Base-by-base conservation (phyloP, 1,140 invertebrate species). In the Sycophaga agraensis region DNA sequence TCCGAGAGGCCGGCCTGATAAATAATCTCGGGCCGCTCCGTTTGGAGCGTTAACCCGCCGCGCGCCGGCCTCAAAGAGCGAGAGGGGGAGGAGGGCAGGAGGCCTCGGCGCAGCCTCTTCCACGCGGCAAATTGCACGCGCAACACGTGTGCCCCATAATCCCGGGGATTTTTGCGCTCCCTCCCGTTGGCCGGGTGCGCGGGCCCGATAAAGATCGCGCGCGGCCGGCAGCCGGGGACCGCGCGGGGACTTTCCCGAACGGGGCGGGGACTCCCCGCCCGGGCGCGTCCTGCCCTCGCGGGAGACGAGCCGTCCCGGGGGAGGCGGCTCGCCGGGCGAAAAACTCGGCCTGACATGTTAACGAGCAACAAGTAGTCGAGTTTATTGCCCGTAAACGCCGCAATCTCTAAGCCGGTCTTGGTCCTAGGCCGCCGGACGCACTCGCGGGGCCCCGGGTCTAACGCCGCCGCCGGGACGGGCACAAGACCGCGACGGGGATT, bases 311-410 rank as follows among this genome's bases (percentile, higher is more conserved):
- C 21, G 43, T 7, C 37, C 7, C 50, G 48, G 35, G 11, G 50
- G 26, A 68, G 64, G 65, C 66, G 53, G 65, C 43, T 59, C 42
- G 48, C 43, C 57, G 63, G 42, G 69, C 73, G 73, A 77, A 78
- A 78, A 78, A 78, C 75, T 77, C 69, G 73, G 63, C 72, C 73
- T 75, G 73, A 75, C 74, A 73, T 76, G 68, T 78, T 77, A 76
- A 78, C 75, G 70, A 69, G 53, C 66, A 68, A 73, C 73, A 76
- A 77, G 74, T 77, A 78, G 68, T 68, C 68, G 71, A 74, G 73
- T 77, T 76, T 77, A 77, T 78, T 75, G 75, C 64, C 73, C 70
- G 71, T 77, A 78, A 78, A 77, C 68, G 72, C 68, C 64, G 71
- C 69, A 70, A 71, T 74, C 70, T 67, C 70, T 76, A 72, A 70